Evolutionary conservation across 2,888 invertebrate species (phyloP), one percentile per base, ranked within the genome.

Genomic region (Mythimna lalbum): DNA sequence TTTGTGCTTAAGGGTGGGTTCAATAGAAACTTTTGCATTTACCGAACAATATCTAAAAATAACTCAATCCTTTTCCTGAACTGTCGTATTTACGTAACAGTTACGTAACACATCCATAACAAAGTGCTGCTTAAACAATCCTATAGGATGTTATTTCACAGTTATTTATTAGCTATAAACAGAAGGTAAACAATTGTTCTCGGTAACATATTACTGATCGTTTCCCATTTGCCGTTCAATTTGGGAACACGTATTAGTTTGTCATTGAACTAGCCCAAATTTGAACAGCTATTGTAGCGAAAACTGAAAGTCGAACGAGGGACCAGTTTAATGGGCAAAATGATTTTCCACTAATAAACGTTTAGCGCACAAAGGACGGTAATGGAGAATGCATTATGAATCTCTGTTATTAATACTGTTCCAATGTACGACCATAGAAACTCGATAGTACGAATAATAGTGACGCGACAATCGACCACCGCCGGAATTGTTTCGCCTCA

Each of bases 321-420:
- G 82, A 78, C 76, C 81, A 73, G 87, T 86, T 84, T 84, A 84
- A 87, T 86, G 85, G 84, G 86, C 84, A 89, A 82, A 91, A 91
- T 90, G 84, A 90, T 90, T 91, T 90, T 83, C 87, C 84, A 85
- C 86, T 90, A 91, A 90, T 90, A 89, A 87, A 86, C 88, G 87
- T 87, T 89, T 86, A 88, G 81, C 84, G 73, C 88, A 91, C 91
- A 92, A 91, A 91, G 91, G 91, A 87, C 85, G 83, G 76, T 87
- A 89, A 87, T 89, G 85, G 86, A 86, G 88, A 88, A 90, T 87
- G 87, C 86, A 88, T 88, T 87, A 87, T 87, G 78, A 81, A 80
- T 87, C 79, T 86, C 85, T 82, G 84, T 85, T 86, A 82, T 85
- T 86, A 87, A 86, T 84, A 85, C 86, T 86, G 86, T 86, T 87